Evolutionary conservation across 64 coral and sea anemone species (phyloP).

Genomic region (Porites australiensis): DNA sequence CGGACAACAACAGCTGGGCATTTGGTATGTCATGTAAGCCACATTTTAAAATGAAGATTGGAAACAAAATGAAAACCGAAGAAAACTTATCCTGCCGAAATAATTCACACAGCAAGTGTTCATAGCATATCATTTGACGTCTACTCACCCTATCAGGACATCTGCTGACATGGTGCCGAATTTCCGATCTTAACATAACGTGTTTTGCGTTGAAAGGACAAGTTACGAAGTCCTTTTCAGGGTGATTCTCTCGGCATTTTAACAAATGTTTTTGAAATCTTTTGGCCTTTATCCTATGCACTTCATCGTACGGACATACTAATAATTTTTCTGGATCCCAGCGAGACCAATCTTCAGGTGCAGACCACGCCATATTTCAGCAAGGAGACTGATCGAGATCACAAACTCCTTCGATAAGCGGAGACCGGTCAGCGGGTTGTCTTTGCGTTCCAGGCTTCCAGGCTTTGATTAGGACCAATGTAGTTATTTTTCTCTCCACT

Average conservation of each 20-base stretch:
- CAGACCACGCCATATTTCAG: constrained; percentile 81
- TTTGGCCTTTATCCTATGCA: constrained; percentile 68
- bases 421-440: neutral
- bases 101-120: too few species aligned
- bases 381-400: too few species aligned
- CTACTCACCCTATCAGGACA: constrained; percentile 80
- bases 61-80: too few species aligned
- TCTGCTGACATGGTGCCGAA: constrained; percentile 79
- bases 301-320: constrained; percentile 72
- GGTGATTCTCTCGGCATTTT: constrained; percentile 86
- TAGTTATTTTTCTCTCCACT: too few species aligned
- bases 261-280: constrained; percentile 84
- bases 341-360: constrained; percentile 81
- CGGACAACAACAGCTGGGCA: neutral
- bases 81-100: too few species aligned
- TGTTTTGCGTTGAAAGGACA: constrained; percentile 95
- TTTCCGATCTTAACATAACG: constrained; percentile 69
- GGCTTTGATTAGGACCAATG: too few species aligned
- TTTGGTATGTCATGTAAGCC: neutral
- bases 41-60: neutral
- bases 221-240: constrained; percentile 86
- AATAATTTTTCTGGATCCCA: constrained; percentile 81
- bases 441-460: too few species aligned
- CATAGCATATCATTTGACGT: too few species aligned
- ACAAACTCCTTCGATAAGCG: neutral